phyloP scores from a whole-genome alignment of 2,113 vertebrate species.

The Pantherophis guttatus region DNA sequence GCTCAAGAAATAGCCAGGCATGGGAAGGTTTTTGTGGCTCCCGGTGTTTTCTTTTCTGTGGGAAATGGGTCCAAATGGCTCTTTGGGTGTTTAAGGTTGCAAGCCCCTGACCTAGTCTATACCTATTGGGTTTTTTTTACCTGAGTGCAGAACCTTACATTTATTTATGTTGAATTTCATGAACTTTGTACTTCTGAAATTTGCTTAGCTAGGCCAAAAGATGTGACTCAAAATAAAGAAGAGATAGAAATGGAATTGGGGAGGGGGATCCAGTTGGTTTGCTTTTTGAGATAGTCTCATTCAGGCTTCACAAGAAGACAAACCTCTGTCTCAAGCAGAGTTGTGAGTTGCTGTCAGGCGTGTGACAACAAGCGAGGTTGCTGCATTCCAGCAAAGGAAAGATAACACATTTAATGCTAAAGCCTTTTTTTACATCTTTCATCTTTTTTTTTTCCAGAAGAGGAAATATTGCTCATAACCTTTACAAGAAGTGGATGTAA shows the following conservation, averaged over 20 bases:
- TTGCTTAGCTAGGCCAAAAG: neutral
- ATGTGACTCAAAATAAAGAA: neutral
- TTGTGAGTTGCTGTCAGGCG: neutral
- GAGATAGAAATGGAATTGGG: neutral
- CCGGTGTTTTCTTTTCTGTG: no score
- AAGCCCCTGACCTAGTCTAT: no score
- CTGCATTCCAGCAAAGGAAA: neutral
- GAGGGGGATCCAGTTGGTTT: neutral
- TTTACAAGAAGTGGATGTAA: neutral
- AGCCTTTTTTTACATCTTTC: neutral
- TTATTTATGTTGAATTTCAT: neutral
- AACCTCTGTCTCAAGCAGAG: neutral
- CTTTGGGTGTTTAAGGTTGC: no score
- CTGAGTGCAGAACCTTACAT: no score
- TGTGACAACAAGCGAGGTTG: neutral
- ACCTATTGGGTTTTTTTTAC: no score
- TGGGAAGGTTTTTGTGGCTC: no score
- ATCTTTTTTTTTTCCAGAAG: neutral
- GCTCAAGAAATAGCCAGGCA: no score
- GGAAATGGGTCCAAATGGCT: no score
- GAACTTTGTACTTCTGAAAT: neutral
- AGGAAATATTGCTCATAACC: neutral
- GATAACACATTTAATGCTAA: neutral
- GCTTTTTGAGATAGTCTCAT: neutral
- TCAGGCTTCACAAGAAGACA: neutral